Percentiles rank a stretch among this genome's conserved stretches.
These are phyloP conservation scores for Taeniopygia guttata DNA, from an alignment of 2,797 vertebrate species.

Conservation along the genomic window DNA sequence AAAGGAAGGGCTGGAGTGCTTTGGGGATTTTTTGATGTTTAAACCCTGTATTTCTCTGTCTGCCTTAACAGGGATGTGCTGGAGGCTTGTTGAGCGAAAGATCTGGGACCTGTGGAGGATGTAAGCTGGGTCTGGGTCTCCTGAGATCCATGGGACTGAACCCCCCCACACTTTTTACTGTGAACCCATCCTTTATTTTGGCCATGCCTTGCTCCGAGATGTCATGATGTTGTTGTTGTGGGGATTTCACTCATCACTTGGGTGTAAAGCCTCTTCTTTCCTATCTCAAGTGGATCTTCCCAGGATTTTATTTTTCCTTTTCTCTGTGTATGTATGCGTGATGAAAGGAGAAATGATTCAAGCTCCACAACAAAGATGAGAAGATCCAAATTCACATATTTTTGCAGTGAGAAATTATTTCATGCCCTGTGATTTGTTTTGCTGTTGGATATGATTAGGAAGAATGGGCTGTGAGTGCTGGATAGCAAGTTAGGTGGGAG, in stretches of 20 bases:
- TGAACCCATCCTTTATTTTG: background rate
- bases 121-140: background rate
- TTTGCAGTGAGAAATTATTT: constrained; percentile 60
- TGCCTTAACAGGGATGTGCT: background rate
- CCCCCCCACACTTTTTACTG: background rate
- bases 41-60: background rate
- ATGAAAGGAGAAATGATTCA: constrained; percentile 65
- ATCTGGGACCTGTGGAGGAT: background rate
- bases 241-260: constrained; percentile 36
- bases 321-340: background rate
- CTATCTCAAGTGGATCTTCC: constrained; percentile 48
- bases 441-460: constrained; percentile 35
- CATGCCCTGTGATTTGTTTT: constrained; percentile 48
- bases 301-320: constrained; percentile 49
- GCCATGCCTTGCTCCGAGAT: background rate
- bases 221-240: background rate
- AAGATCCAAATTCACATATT: constrained; percentile 65
- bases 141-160: background rate
- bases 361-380: constrained; percentile 51
- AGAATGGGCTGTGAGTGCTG: constrained; percentile 35
- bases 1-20: background rate
- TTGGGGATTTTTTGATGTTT: background rate
- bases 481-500: constrained; percentile 5
- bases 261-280: constrained; percentile 40
- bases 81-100: background rate